phyloP scores from a whole-genome alignment of 2,797 vertebrate species.

The Cyprinodon diabolis region DNA sequence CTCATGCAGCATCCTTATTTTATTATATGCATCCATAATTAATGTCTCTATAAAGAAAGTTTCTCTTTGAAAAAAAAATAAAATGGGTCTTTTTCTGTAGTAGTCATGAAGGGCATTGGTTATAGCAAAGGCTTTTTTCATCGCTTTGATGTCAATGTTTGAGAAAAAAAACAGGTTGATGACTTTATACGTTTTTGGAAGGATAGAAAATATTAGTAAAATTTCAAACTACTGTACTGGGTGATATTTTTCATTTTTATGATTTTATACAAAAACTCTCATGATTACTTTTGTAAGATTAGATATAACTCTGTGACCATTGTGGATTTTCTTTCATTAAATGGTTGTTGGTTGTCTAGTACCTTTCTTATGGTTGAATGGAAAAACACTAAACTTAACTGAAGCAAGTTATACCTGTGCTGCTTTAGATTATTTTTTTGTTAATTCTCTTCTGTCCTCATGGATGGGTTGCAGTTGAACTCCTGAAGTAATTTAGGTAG shows the following conservation, averaged over 20 bases:
- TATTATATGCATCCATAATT: slow-evolving; percentile 35
- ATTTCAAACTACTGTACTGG: slow-evolving; percentile 1
- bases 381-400: too few species aligned
- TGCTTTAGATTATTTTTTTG: neutral
- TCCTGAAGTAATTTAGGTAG: neutral
- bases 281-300: too few species aligned
- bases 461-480: neutral
- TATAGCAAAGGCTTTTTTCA: slow-evolving; percentile 10
- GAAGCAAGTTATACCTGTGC: too few species aligned
- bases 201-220: neutral
- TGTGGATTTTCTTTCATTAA: too few species aligned
- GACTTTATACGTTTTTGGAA: slow-evolving; percentile 29
- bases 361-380: too few species aligned
- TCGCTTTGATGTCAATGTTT: slow-evolving; percentile 20
- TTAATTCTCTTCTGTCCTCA: neutral
- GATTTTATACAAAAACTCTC: too few species aligned
- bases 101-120: slow-evolving; percentile 41
- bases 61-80: slow-evolving; percentile 35
- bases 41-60: slow-evolving; percentile 41
- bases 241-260: slow-evolving; percentile 11
- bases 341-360: too few species aligned
- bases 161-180: slow-evolving; percentile 29
- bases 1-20: slow-evolving; percentile 1
- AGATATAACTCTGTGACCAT: too few species aligned
- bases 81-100: slow-evolving; percentile 13